These are phyloP conservation scores for Drosophila pseudoananassae DNA, from an alignment of 1,140 invertebrate genomes.

Conservation along the genomic window DNA sequence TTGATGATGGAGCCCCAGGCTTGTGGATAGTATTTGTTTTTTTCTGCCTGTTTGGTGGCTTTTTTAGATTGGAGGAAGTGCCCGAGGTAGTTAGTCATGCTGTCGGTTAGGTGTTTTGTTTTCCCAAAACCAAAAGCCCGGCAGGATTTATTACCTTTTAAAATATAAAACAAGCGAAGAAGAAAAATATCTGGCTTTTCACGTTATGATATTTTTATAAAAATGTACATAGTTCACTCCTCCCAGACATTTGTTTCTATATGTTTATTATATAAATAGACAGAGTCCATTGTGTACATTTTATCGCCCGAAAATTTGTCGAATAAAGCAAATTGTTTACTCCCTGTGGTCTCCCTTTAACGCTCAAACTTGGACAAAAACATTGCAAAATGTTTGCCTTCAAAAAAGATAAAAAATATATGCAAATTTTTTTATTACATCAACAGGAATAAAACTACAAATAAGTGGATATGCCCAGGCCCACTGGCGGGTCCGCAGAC, in stretches of 20 bases:
- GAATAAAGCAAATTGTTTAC: not conserved
- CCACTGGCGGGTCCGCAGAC: slow-evolving; percentile 60
- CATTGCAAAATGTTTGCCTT: not conserved
- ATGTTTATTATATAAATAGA: not conserved
- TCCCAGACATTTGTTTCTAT: not conserved
- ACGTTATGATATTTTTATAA: not conserved
- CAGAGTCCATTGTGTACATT: not conserved
- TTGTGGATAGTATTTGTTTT: slow-evolving; percentile 10
- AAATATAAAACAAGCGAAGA: not conserved
- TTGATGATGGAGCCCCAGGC: slow-evolving; percentile 43
- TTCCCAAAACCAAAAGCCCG: too few species aligned
- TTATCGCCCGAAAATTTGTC: not conserved
- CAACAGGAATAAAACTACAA: slow-evolving; percentile 71
- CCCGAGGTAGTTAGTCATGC: slow-evolving; percentile 36
- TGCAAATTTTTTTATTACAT: not conserved
- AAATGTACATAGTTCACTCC: not conserved
- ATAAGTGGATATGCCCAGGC: slow-evolving; percentile 71
- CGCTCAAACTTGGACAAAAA: not conserved
- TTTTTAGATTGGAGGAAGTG: slow-evolving; percentile 54
- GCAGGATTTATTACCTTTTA: not conserved
- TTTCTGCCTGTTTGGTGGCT: slow-evolving; percentile 24
- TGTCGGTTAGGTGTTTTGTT: too few species aligned
- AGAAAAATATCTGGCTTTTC: too few species aligned
- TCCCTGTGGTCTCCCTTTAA: not conserved
- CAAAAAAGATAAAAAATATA: not conserved